phyloP scores from a whole-genome alignment of 1,140 invertebrate species.

The Drosophila sechellia region DNA sequence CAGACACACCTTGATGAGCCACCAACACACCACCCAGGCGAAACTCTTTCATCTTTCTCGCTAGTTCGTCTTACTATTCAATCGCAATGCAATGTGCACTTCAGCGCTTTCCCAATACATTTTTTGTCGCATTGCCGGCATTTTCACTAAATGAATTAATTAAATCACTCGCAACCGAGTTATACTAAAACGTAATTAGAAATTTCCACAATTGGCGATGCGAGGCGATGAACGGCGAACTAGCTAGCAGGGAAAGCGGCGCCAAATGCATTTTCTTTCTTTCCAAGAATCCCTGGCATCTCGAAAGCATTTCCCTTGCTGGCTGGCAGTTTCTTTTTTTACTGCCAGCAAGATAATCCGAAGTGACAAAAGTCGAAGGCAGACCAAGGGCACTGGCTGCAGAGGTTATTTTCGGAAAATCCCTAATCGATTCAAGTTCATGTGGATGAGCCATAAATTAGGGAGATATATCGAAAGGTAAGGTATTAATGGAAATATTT shows the following conservation, averaged over 20 bases:
- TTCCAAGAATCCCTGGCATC: conserved; percentile 70
- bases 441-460: conserved; percentile 22
- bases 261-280: conserved; percentile 58
- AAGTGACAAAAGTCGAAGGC: conserved; percentile 21
- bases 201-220: conserved; percentile 67
- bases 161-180: conserved; percentile 65
- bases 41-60: conserved; percentile 31
- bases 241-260: conserved; percentile 59
- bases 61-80: conserved; percentile 16
- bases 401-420: conserved; percentile 18
- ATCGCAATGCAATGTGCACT: conserved; percentile 9
- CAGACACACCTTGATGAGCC: conserved; percentile 10
- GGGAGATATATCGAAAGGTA: not conserved
- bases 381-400: conserved; percentile 17
- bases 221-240: conserved; percentile 32
- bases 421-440: conserved; percentile 39
- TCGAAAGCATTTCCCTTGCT: conserved; percentile 11
- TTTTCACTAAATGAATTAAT: conserved; percentile 82
- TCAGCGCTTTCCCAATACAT: conserved; percentile 41
- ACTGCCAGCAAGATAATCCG: conserved; percentile 6
- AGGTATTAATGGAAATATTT: too few relatives aligned
- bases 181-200: conserved; percentile 75
- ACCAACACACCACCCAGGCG: not conserved
- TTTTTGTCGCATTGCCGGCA: conserved; percentile 61
- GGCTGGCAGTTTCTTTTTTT: conserved; percentile 14